phyloP scores from a whole-genome alignment of 1,140 invertebrate genomes.

The Drosophila mayri region DNA sequence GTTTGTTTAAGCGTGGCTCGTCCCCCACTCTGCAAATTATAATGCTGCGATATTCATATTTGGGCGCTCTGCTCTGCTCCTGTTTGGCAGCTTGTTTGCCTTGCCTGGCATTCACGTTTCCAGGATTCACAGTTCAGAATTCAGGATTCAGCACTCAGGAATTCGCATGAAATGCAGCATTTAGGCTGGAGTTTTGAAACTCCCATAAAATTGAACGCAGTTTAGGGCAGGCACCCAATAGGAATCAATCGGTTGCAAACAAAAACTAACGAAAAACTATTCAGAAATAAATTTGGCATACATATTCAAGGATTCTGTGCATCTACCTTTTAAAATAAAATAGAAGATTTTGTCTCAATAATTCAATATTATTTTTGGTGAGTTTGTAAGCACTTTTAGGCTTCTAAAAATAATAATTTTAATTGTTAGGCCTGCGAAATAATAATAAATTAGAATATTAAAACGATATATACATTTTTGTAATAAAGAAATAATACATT shows the following conservation, averaged over 20 bases:
- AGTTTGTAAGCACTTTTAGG: too few relatives aligned
- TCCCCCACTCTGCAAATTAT: constrained; percentile 66
- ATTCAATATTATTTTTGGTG: too few relatives aligned
- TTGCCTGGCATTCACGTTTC: constrained; percentile 40
- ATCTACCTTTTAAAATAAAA: not conserved
- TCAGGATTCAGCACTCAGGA: constrained; percentile 7
- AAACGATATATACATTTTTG: too few relatives aligned
- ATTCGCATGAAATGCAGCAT: constrained; percentile 16
- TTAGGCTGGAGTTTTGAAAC: constrained; percentile 3
- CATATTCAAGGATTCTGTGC: not conserved
- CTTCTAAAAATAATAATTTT: too few relatives aligned
- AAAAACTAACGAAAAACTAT: constrained; percentile 5
- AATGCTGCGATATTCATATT: constrained; percentile 69
- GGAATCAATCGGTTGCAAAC: constrained; percentile 47
- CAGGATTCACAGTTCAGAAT: constrained; percentile 24
- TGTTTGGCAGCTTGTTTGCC: constrained; percentile 27
- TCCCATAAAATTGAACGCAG: constrained; percentile 8
- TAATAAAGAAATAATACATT: too few relatives aligned
- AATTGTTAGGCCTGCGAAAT: too few relatives aligned
- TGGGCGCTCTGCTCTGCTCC: constrained; percentile 27
- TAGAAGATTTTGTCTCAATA: too few relatives aligned
- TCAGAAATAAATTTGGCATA: not conserved
- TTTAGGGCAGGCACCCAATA: not conserved
- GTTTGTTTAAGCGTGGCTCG: constrained; percentile 48
- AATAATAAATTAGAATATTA: too few relatives aligned